Percentiles rank a stretch among this genome's conserved stretches.
These are phyloP conservation scores for Tinamus major DNA, from an alignment of 2,797 vertebrate genomes.

Conservation along the genomic window DNA sequence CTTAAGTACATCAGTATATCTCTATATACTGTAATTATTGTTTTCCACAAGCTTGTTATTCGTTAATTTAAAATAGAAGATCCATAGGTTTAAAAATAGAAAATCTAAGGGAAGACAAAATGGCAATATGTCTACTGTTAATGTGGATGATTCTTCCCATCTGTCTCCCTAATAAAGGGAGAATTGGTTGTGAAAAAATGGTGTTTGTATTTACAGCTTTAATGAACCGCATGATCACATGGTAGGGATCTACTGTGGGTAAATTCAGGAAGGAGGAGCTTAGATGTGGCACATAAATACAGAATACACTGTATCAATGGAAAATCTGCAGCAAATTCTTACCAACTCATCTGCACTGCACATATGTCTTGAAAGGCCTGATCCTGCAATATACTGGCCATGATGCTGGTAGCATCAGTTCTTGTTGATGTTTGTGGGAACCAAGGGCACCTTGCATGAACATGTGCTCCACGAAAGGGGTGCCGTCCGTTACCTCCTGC, in stretches of 20 bases:
- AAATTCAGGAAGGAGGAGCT: neutral
- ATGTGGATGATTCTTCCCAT: slow-evolving; percentile 6
- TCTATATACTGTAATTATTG: neutral
- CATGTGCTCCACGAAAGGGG: neutral
- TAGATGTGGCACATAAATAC: neutral
- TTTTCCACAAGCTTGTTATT: neutral
- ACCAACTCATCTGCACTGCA: neutral
- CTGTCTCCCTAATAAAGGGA: slow-evolving; percentile 12
- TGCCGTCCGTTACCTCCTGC: neutral
- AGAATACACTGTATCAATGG: neutral
- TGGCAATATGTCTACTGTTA: neutral
- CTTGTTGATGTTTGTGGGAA: neutral
- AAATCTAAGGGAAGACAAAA: neutral
- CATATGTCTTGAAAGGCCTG: neutral
- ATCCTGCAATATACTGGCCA: neutral
- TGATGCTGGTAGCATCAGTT: neutral
- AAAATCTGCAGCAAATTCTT: neutral
- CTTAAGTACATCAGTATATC: neutral
- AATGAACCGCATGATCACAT: neutral
- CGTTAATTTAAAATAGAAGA: neutral
- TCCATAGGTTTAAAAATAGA: slow-evolving; percentile 8
- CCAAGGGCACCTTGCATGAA: neutral
- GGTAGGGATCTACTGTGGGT: neutral
- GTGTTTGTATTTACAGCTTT: slow-evolving; percentile 33
- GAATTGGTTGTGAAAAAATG: neutral